phyloP scores from a whole-genome alignment of 2,113 vertebrate species.

The Empidonax traillii region DNA sequence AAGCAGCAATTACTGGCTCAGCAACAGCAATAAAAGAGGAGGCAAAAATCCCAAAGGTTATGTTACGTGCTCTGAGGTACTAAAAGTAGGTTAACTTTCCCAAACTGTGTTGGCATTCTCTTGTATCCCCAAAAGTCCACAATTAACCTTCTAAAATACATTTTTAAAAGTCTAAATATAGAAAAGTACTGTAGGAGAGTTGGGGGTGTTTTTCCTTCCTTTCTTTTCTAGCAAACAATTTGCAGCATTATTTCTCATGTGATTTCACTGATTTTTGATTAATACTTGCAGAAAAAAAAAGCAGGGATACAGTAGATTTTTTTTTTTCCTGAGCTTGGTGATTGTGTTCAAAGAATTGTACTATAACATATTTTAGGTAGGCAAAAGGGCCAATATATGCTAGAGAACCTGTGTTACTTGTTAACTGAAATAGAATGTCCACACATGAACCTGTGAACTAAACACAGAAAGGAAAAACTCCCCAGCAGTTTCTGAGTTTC shows the following conservation, averaged over 20 bases:
- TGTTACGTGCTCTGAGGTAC: background rate
- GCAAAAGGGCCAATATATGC: background rate
- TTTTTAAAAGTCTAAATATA: background rate
- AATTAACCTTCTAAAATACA: background rate
- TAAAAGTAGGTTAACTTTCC: background rate
- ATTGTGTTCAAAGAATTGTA: background rate
- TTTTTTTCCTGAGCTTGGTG: background rate
- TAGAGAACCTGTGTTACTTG: background rate
- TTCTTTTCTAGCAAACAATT: background rate
- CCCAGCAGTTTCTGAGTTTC: background rate
- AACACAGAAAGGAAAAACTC: background rate
- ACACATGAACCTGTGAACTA: background rate
- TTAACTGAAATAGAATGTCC: background rate
- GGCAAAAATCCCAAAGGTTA: background rate
- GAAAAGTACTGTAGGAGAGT: background rate
- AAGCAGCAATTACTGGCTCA: background rate
- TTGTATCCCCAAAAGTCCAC: background rate
- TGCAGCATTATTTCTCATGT: background rate
- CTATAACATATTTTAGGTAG: background rate
- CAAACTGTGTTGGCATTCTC: background rate
- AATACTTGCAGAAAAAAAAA: background rate
- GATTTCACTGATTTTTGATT: background rate
- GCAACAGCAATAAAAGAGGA: background rate
- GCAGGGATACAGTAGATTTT: background rate
- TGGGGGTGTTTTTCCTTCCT: background rate